These are phyloP conservation scores for Stenurella melanura DNA, from an alignment of 2,888 invertebrate genomes.

Conservation along the genomic window DNA sequence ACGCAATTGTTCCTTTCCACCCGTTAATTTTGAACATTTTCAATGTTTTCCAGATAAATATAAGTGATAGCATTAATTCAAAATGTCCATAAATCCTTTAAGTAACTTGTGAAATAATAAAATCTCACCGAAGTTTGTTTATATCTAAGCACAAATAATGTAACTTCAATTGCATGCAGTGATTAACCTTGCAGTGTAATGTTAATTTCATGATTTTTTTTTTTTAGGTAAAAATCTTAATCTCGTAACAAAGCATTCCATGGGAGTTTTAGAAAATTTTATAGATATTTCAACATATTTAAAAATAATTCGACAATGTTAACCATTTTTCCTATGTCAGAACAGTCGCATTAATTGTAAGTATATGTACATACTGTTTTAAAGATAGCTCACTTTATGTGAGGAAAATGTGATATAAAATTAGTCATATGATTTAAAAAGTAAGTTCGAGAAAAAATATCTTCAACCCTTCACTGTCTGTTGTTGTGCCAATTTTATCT, in stretches of 20 bases:
- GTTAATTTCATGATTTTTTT: too few relatives aligned
- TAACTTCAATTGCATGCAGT: too few relatives aligned
- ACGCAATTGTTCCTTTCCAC: too few relatives aligned
- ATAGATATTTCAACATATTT: not conserved
- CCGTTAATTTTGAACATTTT: too few relatives aligned
- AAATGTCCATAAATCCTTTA: too few relatives aligned
- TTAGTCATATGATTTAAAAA: constrained; percentile 31
- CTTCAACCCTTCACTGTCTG: constrained; percentile 13
- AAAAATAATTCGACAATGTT: constrained; percentile 4
- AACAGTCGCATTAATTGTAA: not conserved
- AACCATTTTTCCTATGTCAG: not conserved
- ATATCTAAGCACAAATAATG: too few relatives aligned
- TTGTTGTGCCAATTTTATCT: constrained; percentile 23
- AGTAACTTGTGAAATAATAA: too few relatives aligned
- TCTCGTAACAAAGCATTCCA: not conserved
- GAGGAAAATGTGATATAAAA: constrained; percentile 34
- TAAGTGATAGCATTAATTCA: too few relatives aligned
- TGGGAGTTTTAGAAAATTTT: not conserved
- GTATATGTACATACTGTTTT: constrained; percentile 9
- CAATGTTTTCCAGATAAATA: too few relatives aligned
- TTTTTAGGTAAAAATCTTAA: not conserved
- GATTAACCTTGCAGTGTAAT: too few relatives aligned
- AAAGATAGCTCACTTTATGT: constrained; percentile 23
- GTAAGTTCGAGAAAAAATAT: constrained; percentile 8
- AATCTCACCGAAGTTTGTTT: too few relatives aligned